A percentile compares a stretch with the other conserved stretches of the same genome.
These are phyloP conservation scores for Phenganax stokvisi DNA, from an alignment of 92 coral and sea anemone species.

Conservation along the genomic window DNA sequence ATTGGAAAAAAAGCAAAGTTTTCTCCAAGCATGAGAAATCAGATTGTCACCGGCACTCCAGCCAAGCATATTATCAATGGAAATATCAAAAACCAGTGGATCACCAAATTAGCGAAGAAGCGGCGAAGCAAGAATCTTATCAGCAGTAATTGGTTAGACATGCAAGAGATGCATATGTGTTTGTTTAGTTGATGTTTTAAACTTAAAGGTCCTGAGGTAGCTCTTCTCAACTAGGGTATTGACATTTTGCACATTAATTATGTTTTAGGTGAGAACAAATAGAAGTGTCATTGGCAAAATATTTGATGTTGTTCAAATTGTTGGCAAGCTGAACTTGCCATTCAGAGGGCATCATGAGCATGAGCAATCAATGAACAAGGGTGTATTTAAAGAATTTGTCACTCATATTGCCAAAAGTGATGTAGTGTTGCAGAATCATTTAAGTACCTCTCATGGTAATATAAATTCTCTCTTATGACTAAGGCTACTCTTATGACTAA, in stretches of 20 bases:
- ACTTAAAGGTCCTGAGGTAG: not conserved
- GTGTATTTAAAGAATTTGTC: slow-evolving; percentile 25
- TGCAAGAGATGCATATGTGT: not conserved
- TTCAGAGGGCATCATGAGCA: slow-evolving; percentile 27
- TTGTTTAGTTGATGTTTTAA: not conserved
- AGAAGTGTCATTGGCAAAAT: slow-evolving; percentile 24
- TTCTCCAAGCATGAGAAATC: not conserved
- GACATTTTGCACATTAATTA: not conserved
- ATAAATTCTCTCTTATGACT: too few species aligned
- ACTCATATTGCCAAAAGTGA: slow-evolving; percentile 10
- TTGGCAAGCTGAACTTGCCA: slow-evolving; percentile 26
- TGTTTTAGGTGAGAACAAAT: slow-evolving; percentile 25
- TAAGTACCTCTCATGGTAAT: not conserved
- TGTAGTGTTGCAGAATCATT: not conserved
- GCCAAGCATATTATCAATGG: not conserved
- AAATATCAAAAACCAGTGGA: not conserved
- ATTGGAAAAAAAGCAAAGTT: not conserved
- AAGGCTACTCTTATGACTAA: too few species aligned
- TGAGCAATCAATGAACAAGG: slow-evolving; percentile 21
- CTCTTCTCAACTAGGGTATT: not conserved
- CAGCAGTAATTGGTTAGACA: not conserved
- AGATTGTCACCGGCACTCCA: not conserved
- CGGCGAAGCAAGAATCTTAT: not conserved
- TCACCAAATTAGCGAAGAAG: not conserved
- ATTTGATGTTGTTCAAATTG: slow-evolving; percentile 2